phyloP scores from a whole-genome alignment of 1,140 invertebrate species.

The Phocides pigmalion region DNA sequence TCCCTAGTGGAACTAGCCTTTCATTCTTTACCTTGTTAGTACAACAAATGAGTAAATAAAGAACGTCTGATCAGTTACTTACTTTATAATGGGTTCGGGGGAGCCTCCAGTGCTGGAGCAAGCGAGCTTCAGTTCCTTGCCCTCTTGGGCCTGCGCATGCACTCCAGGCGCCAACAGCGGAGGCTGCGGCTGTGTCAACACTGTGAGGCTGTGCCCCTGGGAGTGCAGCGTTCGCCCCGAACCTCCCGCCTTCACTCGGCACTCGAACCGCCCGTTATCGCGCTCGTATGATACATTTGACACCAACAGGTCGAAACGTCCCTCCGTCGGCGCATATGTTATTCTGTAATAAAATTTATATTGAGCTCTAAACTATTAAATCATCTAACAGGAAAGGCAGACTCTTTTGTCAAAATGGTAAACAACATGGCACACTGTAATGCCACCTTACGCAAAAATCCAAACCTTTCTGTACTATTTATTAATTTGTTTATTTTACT shows the following conservation, averaged over 20 bases:
- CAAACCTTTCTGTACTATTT: too few species aligned
- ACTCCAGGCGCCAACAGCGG: constrained; percentile 90
- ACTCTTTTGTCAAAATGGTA: too few species aligned
- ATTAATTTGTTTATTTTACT: too few species aligned
- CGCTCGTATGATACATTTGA: constrained; percentile 93
- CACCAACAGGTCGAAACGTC: constrained; percentile 94
- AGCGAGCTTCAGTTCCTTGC: constrained; percentile 89
- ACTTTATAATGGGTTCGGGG: constrained; percentile 93
- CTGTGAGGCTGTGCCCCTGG: constrained; percentile 92
- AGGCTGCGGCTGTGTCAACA: constrained; percentile 92
- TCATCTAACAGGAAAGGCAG: too few species aligned
- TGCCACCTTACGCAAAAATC: too few species aligned
- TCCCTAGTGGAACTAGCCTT: too few species aligned
- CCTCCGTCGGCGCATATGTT: constrained; percentile 90
- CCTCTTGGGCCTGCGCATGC: constrained; percentile 90
- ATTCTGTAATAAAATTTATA: constrained; percentile 82
- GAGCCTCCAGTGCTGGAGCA: constrained; percentile 95
- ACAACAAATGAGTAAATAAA: too few species aligned
- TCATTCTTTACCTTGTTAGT: too few species aligned
- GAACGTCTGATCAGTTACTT: constrained; percentile 55
- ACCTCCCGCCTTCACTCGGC: constrained; percentile 92
- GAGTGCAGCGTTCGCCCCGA: constrained; percentile 93
- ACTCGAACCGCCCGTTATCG: constrained; percentile 96
- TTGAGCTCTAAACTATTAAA: too few species aligned
- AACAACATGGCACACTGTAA: too few species aligned